Percentiles rank a stretch among this genome's conserved stretches.
phyloP scores from a whole-genome alignment of 2,113 vertebrate genomes.

The Trematocara variabile region DNA sequence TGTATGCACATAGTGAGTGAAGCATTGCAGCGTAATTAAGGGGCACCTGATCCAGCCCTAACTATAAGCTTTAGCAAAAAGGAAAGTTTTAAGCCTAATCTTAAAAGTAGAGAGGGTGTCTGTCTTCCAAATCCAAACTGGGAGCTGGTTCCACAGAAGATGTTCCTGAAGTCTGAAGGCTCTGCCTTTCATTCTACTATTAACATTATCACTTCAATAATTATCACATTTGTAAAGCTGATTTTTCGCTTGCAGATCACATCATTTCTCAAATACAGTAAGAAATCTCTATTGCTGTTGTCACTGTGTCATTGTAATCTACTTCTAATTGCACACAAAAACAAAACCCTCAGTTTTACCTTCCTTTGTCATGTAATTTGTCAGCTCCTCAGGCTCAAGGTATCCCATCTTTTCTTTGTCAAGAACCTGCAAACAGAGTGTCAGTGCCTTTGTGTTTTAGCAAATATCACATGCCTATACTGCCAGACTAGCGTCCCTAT shows the following conservation, averaged over 20 bases:
- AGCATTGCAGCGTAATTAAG: not conserved
- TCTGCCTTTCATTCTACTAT: not conserved
- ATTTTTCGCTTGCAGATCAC: not conserved
- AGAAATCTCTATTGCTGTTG: not conserved
- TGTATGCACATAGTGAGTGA: not conserved
- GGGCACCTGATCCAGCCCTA: not conserved
- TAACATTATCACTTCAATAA: not conserved
- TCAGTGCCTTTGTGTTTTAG: not conserved
- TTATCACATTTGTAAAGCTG: not conserved
- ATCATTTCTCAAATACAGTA: not conserved
- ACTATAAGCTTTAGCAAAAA: not conserved
- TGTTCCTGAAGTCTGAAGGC: not conserved
- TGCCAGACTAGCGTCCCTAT: not conserved
- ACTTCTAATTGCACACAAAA: not conserved
- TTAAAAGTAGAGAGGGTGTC: not conserved
- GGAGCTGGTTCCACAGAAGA: not conserved
- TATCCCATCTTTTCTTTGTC: conserved; percentile 83
- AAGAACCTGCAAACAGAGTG: conserved; percentile 76
- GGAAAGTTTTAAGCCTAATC: not conserved
- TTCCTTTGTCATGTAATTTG: conserved; percentile 86
- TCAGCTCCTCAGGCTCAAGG: conserved; percentile 82
- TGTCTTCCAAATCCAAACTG: not conserved
- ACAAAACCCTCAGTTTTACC: conserved; percentile 67
- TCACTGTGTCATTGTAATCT: not conserved
- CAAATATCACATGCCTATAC: not conserved